Conservation (phyloP, 2,888 invertebrate species). For the Panzeria rudis region DNA sequence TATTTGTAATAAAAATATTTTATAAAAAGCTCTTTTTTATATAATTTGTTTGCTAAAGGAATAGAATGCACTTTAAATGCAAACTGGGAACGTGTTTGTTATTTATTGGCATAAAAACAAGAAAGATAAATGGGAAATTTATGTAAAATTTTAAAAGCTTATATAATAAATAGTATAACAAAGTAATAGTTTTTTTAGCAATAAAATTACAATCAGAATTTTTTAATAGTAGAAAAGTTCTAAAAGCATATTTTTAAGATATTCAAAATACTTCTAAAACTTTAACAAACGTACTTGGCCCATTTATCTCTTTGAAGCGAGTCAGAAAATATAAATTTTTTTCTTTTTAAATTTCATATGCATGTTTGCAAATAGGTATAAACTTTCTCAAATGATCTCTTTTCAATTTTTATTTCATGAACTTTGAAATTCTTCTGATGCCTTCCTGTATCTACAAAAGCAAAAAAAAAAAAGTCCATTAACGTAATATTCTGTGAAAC, state of each 20-base stretch:
- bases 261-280: neutral
- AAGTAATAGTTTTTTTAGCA: neutral
- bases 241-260: neutral
- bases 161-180: constrained; percentile 19
- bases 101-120: constrained; percentile 36
- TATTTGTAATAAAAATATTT: constrained; percentile 33
- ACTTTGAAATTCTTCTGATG: constrained; percentile 33
- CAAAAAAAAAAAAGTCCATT: constrained; percentile 4
- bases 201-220: neutral
- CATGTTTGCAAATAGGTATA: too few relatives aligned
- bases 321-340: too few relatives aligned
- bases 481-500: constrained; percentile 40
- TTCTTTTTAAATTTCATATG: too few relatives aligned
- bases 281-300: too few relatives aligned
- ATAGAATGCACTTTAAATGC: constrained; percentile 40
- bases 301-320: too few relatives aligned
- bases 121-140: constrained; percentile 39
- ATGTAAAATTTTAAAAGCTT: constrained; percentile 33
- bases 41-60: neutral
- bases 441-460: neutral
- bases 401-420: neutral
- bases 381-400: neutral
- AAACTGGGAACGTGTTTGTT: constrained; percentile 1
- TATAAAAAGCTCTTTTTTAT: neutral
- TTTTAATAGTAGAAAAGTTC: neutral